Evolutionary conservation across 1,140 invertebrate genomes (phyloP).

Genomic region (Heliconius nattereri): DNA sequence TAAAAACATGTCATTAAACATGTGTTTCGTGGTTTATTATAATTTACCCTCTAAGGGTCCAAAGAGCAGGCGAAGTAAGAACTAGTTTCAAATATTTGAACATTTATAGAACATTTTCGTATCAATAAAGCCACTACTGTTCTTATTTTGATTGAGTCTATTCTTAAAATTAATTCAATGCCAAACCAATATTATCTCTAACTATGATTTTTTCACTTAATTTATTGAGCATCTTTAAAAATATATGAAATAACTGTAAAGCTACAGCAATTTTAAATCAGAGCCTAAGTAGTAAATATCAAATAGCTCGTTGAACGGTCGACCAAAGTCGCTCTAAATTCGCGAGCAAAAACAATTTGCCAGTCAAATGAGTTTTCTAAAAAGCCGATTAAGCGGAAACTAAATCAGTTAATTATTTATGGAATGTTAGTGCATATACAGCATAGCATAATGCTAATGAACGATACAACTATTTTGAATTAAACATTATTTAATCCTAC

Average conservation of each 20-base stretch:
- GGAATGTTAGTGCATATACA: slow-evolving; percentile 50
- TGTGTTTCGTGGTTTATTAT: too few relatives aligned
- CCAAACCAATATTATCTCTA: too few relatives aligned
- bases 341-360: slow-evolving; percentile 69
- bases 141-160: too few relatives aligned
- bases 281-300: background rate
- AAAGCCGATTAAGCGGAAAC: slow-evolving; percentile 77
- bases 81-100: too few relatives aligned
- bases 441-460: slow-evolving; percentile 44
- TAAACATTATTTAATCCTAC: slow-evolving; percentile 35
- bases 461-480: slow-evolving; percentile 46
- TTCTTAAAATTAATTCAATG: too few relatives aligned
- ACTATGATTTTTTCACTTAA: too few relatives aligned
- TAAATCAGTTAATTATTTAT: slow-evolving; percentile 77
- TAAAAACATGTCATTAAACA: too few relatives aligned
- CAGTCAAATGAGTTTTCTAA: slow-evolving; percentile 77
- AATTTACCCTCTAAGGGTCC: too few relatives aligned
- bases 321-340: slow-evolving; percentile 18
- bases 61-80: too few relatives aligned
- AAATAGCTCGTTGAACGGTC: background rate
- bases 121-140: too few relatives aligned
- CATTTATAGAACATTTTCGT: too few relatives aligned
- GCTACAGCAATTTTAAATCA: background rate
- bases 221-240: too few relatives aligned
- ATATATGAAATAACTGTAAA: background rate